Percentiles rank a stretch among this genome's conserved stretches.
Evolutionary conservation across 1,140 invertebrate species (phyloP).

Genomic region (Diplogasteroides magnus): DNA sequence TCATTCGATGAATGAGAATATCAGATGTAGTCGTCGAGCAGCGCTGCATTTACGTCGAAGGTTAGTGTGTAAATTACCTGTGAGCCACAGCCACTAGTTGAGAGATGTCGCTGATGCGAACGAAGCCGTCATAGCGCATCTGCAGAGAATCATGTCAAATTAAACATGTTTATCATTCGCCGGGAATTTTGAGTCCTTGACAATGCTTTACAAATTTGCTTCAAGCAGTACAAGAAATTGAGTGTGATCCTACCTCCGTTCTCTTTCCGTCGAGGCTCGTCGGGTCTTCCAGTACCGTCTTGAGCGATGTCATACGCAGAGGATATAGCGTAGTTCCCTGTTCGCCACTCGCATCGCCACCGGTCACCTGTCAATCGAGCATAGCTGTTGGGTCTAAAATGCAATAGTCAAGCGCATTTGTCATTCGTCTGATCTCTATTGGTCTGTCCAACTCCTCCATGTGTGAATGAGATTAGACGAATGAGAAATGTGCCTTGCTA

Average conservation of each 20-base stretch:
- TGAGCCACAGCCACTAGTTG: conserved; percentile 48
- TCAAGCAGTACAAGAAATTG: background rate
- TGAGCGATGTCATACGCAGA: conserved; percentile 36
- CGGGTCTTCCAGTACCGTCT: conserved; percentile 49
- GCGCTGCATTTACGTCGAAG: background rate
- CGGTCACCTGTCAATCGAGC: conserved; percentile 25
- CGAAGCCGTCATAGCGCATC: conserved; percentile 52
- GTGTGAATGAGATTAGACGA: too few species aligned
- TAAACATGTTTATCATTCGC: background rate
- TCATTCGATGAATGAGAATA: background rate
- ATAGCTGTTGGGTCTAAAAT: too few species aligned
- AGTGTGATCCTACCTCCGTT: conserved; percentile 38
- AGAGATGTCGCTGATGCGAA: conserved; percentile 37
- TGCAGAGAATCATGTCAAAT: conserved; percentile 19
- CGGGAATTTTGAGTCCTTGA: background rate
- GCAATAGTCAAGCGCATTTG: too few species aligned
- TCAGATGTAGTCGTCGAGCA: background rate
- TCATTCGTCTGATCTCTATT: background rate
- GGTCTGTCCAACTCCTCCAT: background rate
- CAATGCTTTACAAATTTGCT: too few species aligned
- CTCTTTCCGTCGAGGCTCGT: conserved; percentile 49
- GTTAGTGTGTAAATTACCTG: background rate
- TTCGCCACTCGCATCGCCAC: conserved; percentile 38
- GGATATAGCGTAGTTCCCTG: conserved; percentile 40
- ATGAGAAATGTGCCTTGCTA: too few species aligned